A percentile compares a stretch with the other conserved stretches of the same genome.
Conservation (phyloP, 1,140 invertebrate species). For the Calephelis nemesis region DNA sequence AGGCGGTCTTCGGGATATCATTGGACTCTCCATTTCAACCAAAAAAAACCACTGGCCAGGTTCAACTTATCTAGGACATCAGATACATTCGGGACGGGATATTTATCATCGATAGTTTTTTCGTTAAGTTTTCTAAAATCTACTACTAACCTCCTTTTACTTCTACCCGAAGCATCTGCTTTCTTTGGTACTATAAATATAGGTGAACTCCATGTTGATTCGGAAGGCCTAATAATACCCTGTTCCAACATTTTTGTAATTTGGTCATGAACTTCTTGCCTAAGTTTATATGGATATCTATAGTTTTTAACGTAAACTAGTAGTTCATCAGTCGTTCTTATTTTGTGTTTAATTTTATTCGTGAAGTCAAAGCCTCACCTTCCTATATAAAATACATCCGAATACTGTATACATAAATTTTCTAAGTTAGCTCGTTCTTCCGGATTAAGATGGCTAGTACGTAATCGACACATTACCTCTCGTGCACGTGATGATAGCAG, state of each 20-base stretch:
- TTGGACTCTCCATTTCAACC: too few species aligned
- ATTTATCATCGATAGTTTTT: slow-evolving; percentile 24
- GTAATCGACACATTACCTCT: slow-evolving; percentile 24
- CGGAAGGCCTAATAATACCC: background rate
- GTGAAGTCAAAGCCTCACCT: slow-evolving; percentile 22
- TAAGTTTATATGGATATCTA: slow-evolving; percentile 23
- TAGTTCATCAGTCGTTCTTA: slow-evolving; percentile 7
- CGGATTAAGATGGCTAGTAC: slow-evolving; percentile 26
- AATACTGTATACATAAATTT: slow-evolving; percentile 24
- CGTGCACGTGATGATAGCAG: slow-evolving; percentile 1
- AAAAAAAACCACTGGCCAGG: too few species aligned
- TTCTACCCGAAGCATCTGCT: slow-evolving; percentile 14
- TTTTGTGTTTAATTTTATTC: slow-evolving; percentile 25
- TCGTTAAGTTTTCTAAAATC: slow-evolving; percentile 22
- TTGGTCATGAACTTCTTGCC: slow-evolving; percentile 24
- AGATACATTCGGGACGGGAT: background rate
- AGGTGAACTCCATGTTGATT: slow-evolving; percentile 19
- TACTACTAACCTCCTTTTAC: slow-evolving; percentile 21
- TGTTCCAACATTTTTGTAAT: slow-evolving; percentile 18
- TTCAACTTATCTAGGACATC: background rate
- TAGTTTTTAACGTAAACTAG: slow-evolving; percentile 20
- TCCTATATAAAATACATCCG: slow-evolving; percentile 26
- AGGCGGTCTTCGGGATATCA: too few species aligned
- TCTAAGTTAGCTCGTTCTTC: slow-evolving; percentile 29
- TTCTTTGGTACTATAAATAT: slow-evolving; percentile 23